Evolutionary conservation across 2,888 invertebrate species (phyloP), one percentile per base, ranked within the genome.

Genomic region (Drosophila quinaria): DNA sequence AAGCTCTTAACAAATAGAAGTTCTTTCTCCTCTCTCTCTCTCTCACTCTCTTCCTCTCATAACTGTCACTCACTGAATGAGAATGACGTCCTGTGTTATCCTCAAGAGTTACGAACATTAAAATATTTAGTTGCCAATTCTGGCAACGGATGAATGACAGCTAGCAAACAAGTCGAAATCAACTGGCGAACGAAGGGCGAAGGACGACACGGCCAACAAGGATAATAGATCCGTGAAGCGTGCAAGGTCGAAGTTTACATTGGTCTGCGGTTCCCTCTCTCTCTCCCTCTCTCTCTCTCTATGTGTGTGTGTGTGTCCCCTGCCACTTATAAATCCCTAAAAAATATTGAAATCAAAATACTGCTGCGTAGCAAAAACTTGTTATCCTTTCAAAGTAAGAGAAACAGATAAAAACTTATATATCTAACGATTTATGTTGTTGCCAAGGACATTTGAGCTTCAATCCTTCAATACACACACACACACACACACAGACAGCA

Each of bases 101-200:
- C 79, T 44, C 51, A 60, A 59, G 55, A 74, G 86, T 78, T 73
- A 70, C 74, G 46, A 64, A 66, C 82, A 90, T 89, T 90, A 77
- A 80, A 80, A 76, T 83, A 78, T 80, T 78, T 72, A 81, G 72
- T 73, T 76, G 80, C 35, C 83, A 74, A 68, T 80, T 59, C 46
- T n/a, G 31, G 17, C 41, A 47, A 46, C 51, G 22, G 58, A 33
- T 44, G 59, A 47, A 42, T 35, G 35, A 29, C 44, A 55, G 51
- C 41, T 37, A 64, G 55, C 61, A 72, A 81, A 70, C 87, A 84
- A 78, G 69, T 59, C 69, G 64, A 70, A 33, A 56, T 65, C 63
- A 62, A 58, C 56, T 54, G 51, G 3, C 56, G 60, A 66, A 35
- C 60, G 37, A 61, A 63, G 87, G 70, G 72, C 60, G 41, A 59